Percentiles rank a stretch among this genome's conserved stretches.
Conservation (phyloP, 2,113 vertebrate genomes). For the Mustela lutreola region DNA sequence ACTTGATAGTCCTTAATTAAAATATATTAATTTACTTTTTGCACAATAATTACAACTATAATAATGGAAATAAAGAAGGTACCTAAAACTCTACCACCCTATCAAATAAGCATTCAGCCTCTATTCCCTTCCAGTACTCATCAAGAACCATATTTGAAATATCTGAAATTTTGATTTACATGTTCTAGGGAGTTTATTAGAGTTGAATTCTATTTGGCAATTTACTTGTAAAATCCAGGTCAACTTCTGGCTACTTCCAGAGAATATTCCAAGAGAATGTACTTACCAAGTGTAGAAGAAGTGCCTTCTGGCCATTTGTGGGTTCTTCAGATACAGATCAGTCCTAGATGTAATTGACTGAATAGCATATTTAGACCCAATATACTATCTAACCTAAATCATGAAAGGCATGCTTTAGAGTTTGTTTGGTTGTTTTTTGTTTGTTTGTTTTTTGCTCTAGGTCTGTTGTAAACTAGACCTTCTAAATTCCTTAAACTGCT, state of each 20-base stretch:
- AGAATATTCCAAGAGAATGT: conserved; percentile 17
- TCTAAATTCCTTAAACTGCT: not conserved
- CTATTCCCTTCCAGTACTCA: not conserved
- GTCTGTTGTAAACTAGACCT: not conserved
- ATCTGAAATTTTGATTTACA: conserved; percentile 41
- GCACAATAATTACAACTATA: conserved; percentile 1
- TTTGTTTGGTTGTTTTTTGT: not conserved
- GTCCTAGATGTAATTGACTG: not conserved
- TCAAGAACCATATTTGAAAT: conserved; percentile 34
- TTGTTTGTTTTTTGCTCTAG: not conserved
- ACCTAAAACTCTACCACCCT: not conserved
- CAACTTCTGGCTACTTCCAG: not conserved
- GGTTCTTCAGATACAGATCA: not conserved
- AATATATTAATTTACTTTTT: conserved; percentile 45
- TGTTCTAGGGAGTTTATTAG: not conserved
- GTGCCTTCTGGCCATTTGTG: not conserved
- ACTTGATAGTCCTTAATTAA: conserved; percentile 31
- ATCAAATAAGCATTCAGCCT: not conserved
- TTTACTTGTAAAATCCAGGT: conserved; percentile 37
- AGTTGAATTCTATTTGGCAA: not conserved
- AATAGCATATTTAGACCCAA: not conserved
- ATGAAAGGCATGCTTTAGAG: not conserved
- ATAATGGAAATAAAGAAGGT: conserved; percentile 36
- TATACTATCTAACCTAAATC: not conserved
- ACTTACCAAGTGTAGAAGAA: not conserved